Base-by-base conservation (phyloP, 1,140 invertebrate genomes). In the Bombus confusus region DNA sequence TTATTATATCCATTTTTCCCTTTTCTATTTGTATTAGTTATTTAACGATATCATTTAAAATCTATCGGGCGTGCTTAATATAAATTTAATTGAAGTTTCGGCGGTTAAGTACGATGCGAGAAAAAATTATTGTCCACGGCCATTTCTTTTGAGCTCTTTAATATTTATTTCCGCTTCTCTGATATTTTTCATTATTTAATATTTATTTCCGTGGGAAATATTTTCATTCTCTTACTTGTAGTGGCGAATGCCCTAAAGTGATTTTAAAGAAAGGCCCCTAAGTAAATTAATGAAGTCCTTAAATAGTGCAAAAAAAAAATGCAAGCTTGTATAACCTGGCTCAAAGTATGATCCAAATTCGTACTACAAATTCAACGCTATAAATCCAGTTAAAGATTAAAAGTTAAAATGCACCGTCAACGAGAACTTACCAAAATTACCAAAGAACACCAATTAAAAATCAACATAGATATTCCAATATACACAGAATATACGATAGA, bases 221-320 rank as follows among this genome's bases (percentile, higher is more conserved):
- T 52, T 52, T 52, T 52, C 47, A 22, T 52, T 6, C 47, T 52
- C 22, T 22, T 52, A 52, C 18, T 52, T 62, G 28, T 5, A 13
- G 4, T 28, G n/a, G 4, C 1, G 3, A 5, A 28, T n/a, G 12
- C 28, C 0, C 3, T 12, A 28, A n/a, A 62, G 28, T 62, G 59
- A 28, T 12, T 62, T 52, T 6, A 15, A 28, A 28, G 10, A 9
- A 28, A 25, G 10, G 9, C 0, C 3, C 0, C 57, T 3, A 59
- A 28, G 28, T 12, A 28, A 28, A 59, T 59, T 59, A 8, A 59
- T 10, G 9, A 59, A 28, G 0, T 59, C 3, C 18, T 25, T 28
- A 59, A 28, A 25, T 59, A 13, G 43, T 13, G 43, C 2, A 12
- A 13, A 47, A 47, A 47, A 12, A 47, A 47, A 0, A n/a, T 62